Conservation (phyloP, 2,888 invertebrate genomes). For the Carabus problematicus region DNA sequence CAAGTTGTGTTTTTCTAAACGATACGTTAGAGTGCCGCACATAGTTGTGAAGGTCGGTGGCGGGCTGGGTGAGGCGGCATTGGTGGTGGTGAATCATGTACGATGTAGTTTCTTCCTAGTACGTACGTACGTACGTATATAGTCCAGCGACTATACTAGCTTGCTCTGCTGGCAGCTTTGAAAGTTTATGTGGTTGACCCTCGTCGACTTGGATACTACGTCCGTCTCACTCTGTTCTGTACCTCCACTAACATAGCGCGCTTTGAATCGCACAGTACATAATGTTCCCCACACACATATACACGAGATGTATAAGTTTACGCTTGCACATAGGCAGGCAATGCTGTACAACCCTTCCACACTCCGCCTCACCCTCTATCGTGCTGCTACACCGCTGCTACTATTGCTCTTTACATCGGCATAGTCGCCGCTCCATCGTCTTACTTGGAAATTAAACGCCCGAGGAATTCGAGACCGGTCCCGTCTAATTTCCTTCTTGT, state of each 20-base stretch:
- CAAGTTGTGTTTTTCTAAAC: conserved; percentile 5
- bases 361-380: conserved; percentile 45
- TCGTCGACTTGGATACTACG: conserved; percentile 54
- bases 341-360: conserved; percentile 47
- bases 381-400: conserved; percentile 18
- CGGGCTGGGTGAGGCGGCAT: conserved; percentile 26
- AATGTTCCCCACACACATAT: conserved; percentile 40
- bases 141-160: not conserved
- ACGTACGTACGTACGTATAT: no score
- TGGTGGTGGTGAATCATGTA: conserved; percentile 2
- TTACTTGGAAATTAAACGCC: conserved; percentile 58
- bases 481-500: conserved; percentile 54
- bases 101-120: not conserved
- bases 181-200: conserved; percentile 62
- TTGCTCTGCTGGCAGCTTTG: conserved; percentile 55
- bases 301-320: conserved; percentile 23
- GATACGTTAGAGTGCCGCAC: conserved; percentile 56
- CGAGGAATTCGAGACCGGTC: conserved; percentile 57
- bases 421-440: conserved; percentile 52
- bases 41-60: conserved; percentile 56
- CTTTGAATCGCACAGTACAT: conserved; percentile 42
- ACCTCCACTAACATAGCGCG: conserved; percentile 3
- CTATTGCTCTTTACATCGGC: no score
- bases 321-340: conserved; percentile 22
- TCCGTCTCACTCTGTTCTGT: conserved; percentile 41